Evolutionary conservation across 2,888 invertebrate genomes (phyloP).

Genomic region (Pegoplata infirma): DNA sequence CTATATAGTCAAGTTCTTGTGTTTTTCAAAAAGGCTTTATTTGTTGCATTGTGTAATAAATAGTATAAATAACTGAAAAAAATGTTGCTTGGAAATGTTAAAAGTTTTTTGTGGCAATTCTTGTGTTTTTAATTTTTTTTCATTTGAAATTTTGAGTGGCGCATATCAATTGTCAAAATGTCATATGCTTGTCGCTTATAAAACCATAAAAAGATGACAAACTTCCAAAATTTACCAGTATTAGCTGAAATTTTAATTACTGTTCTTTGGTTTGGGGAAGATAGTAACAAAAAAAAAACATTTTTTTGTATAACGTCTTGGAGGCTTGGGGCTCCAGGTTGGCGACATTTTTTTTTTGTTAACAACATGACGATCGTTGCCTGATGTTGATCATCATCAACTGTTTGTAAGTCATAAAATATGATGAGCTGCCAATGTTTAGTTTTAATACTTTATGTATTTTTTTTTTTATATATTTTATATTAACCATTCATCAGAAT

Average conservation of each 20-base stretch:
- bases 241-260: constrained; percentile 78
- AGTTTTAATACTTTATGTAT: constrained; percentile 53
- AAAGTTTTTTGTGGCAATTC: neutral
- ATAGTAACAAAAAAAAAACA: neutral
- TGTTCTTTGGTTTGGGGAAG: constrained; percentile 44
- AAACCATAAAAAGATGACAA: constrained; percentile 60
- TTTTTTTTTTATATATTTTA: constrained; percentile 49
- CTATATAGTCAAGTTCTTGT: too few species aligned
- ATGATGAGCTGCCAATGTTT: constrained; percentile 63
- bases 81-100: constrained; percentile 33
- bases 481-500: constrained; percentile 41
- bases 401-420: constrained; percentile 62
- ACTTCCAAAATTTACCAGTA: constrained; percentile 64
- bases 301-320: constrained; percentile 31
- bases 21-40: too few species aligned
- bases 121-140: too few species aligned
- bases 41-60: too few species aligned
- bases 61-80: too few species aligned
- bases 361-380: constrained; percentile 14
- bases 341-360: constrained; percentile 54
- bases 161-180: constrained; percentile 74
- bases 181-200: constrained; percentile 75
- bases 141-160: constrained; percentile 53
- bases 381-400: constrained; percentile 25
- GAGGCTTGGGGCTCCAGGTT: constrained; percentile 55